phyloP scores from a whole-genome alignment of 2,113 vertebrate genomes.

The Columba janthina region DNA sequence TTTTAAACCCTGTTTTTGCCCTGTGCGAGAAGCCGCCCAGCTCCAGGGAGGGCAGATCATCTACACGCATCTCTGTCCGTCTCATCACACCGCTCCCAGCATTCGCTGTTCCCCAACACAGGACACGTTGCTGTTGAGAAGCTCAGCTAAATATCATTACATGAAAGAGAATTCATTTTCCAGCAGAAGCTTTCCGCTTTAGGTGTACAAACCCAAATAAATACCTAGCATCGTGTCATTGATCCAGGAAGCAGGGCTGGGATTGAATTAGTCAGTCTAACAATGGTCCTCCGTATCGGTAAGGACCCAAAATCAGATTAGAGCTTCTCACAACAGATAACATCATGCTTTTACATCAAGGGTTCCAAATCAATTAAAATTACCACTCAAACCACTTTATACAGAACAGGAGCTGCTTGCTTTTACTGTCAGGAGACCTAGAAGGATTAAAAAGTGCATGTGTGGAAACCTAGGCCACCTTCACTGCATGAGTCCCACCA shows the following conservation, averaged over 20 bases:
- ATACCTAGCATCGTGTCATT: not conserved
- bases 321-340: not conserved
- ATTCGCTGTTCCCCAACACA: not conserved
- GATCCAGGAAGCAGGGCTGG: not conserved
- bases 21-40: not conserved
- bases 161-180: not conserved
- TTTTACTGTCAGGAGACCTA: not conserved
- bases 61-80: not conserved
- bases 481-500: not conserved
- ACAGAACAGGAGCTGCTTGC: not conserved
- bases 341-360: slow-evolving; percentile 19
- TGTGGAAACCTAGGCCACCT: not conserved
- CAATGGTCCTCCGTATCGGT: not conserved
- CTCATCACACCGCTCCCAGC: not conserved
- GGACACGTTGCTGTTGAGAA: not conserved
- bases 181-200: not conserved
- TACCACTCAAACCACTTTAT: not conserved
- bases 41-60: not conserved
- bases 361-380: slow-evolving; percentile 20
- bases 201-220: not conserved
- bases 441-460: not conserved
- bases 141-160: not conserved
- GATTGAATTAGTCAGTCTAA: not conserved
- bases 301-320: slow-evolving; percentile 35
- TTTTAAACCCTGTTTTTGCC: not conserved